Evolutionary conservation across 2,113 vertebrate species (phyloP).

Genomic region (Microcebus ravelobensis): DNA sequence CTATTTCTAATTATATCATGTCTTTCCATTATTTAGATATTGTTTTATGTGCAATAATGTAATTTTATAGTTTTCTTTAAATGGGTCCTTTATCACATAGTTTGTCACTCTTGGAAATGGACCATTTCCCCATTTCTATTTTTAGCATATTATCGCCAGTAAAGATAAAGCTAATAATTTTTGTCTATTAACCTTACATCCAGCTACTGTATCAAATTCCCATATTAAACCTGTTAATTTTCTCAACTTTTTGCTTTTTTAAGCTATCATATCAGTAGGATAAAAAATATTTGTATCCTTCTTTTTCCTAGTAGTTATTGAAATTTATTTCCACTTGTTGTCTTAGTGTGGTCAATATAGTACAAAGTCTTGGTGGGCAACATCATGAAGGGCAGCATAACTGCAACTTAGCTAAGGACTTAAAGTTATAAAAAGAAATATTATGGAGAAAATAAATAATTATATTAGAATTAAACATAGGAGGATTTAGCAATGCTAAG

Average conservation of each 20-base stretch:
- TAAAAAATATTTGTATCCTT: not conserved
- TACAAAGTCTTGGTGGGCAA: not conserved
- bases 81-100: not conserved
- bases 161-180: constrained; percentile 41
- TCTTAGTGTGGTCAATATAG: not conserved
- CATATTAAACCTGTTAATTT: not conserved
- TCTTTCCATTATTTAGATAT: not conserved
- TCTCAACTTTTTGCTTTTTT: not conserved
- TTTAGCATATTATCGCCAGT: not conserved
- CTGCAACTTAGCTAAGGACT: not conserved
- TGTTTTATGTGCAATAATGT: not conserved
- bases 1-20: not conserved
- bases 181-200: not conserved
- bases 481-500: not conserved
- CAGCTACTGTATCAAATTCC: not conserved
- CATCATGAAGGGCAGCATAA: not conserved
- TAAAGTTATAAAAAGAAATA: not conserved
- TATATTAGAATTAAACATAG: not conserved
- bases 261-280: not conserved
- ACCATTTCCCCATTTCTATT: not conserved
- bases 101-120: constrained; percentile 27
- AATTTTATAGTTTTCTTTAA: constrained; percentile 37
- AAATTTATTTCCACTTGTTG: not conserved
- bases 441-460: not conserved
- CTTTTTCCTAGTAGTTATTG: not conserved